phyloP scores from a whole-genome alignment of 2,888 invertebrate genomes.

The Nasonia oneida region DNA sequence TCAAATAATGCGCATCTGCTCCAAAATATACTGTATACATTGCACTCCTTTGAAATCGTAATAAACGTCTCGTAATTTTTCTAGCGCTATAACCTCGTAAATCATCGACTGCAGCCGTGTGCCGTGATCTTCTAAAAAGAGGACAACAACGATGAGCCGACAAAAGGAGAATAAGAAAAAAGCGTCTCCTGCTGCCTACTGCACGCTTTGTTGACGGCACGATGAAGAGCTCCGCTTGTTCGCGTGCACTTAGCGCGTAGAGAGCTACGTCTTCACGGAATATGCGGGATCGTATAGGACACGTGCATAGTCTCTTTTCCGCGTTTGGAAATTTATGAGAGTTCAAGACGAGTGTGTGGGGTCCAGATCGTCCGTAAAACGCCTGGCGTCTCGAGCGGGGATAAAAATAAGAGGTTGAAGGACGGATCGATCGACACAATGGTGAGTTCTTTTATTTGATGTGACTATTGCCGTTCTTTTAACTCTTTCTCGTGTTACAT shows the following conservation, averaged over 20 bases:
- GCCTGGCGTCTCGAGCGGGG: conserved; percentile 40
- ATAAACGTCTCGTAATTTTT: neutral
- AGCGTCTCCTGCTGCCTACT: neutral
- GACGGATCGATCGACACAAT: neutral
- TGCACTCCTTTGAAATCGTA: neutral
- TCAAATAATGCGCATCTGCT: neutral
- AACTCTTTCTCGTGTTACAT: neutral
- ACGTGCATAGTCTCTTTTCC: conserved; percentile 27
- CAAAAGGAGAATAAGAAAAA: neutral
- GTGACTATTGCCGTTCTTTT: neutral
- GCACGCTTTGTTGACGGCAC: conserved; percentile 32
- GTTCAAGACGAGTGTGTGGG: conserved; percentile 40
- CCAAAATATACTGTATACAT: neutral
- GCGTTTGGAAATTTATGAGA: conserved; percentile 42
- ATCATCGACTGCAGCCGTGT: conserved; percentile 2
- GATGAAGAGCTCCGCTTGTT: conserved; percentile 49
- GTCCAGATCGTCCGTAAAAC: conserved; percentile 60
- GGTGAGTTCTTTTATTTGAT: neutral
- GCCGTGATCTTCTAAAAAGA: neutral
- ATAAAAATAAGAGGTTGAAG: conserved; percentile 25
- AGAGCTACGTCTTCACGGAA: conserved; percentile 35
- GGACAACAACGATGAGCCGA: neutral
- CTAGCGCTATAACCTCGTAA: neutral
- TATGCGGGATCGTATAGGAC: neutral
- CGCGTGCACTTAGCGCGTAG: neutral